These are phyloP conservation scores for Saturnia pavonia DNA, from an alignment of 2,888 invertebrate genomes.

Conservation along the genomic window DNA sequence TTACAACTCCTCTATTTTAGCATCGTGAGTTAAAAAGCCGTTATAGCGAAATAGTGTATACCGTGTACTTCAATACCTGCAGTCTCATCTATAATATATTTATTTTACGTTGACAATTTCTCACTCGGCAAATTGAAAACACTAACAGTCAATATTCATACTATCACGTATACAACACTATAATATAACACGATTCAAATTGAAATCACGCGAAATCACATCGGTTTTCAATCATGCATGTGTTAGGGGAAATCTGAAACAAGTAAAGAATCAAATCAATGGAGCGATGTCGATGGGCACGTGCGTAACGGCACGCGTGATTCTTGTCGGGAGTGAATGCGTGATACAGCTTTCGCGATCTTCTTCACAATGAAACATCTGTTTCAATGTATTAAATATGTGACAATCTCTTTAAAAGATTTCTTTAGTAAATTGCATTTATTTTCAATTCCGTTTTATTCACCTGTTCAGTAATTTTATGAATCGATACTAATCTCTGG, in stretches of 20 bases:
- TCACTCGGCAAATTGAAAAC: neutral
- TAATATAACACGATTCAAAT: neutral
- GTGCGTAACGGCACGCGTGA: neutral
- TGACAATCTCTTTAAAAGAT: neutral
- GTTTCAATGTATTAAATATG: neutral
- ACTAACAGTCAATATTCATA: neutral
- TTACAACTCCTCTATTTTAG: no score
- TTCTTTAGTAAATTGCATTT: no score
- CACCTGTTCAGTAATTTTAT: no score
- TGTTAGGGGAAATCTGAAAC: neutral
- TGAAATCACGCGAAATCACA: neutral
- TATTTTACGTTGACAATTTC: neutral
- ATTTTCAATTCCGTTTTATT: no score
- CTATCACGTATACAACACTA: neutral
- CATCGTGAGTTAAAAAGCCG: no score
- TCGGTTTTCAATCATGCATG: slow-evolving; percentile 8
- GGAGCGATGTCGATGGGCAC: neutral
- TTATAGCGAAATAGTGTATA: no score
- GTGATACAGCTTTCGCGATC: slow-evolving; percentile 4
- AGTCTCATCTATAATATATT: neutral
- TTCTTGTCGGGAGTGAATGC: neutral
- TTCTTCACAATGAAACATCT: neutral
- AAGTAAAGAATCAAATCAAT: slow-evolving; percentile 2
- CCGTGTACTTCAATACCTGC: neutral
- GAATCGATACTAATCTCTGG: no score